These are phyloP conservation scores for Ceryle rudis DNA, from an alignment of 2,797 vertebrate species.

Conservation along the genomic window DNA sequence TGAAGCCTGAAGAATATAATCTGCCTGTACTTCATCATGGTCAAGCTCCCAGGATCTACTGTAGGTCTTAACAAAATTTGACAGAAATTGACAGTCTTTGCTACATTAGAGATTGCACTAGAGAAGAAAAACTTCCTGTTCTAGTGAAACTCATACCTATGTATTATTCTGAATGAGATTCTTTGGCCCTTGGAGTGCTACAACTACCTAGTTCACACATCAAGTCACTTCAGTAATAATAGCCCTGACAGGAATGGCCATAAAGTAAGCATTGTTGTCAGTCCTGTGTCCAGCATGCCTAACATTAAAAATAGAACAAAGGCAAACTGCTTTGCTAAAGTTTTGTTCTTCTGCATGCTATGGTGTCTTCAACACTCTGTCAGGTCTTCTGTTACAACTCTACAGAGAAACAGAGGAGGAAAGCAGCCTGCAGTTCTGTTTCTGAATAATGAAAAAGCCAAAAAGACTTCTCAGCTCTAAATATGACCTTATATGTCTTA, in stretches of 20 bases:
- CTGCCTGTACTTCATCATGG: neutral
- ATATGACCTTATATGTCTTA: neutral
- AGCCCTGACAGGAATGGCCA: neutral
- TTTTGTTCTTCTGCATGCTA: neutral
- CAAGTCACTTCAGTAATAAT: neutral
- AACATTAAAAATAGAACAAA: neutral
- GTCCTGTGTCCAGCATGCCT: neutral
- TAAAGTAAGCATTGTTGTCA: neutral
- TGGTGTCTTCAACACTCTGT: neutral
- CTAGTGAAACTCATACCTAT: neutral
- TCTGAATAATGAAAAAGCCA: neutral
- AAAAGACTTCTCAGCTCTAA: neutral
- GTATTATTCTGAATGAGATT: neutral
- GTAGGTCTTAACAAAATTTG: neutral
- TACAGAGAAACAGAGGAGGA: neutral
- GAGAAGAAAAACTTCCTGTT: neutral
- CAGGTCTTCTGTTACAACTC: neutral
- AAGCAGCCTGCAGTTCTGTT: neutral
- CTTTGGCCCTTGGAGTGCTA: neutral
- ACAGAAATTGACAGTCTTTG: neutral
- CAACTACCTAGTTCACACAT: neutral
- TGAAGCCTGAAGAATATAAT: neutral
- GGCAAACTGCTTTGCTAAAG: neutral
- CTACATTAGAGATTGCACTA: neutral
- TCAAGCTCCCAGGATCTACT: neutral